Evolutionary conservation across 2,113 vertebrate genomes (phyloP).

Genomic region (Nothocercus nigrocapillus): DNA sequence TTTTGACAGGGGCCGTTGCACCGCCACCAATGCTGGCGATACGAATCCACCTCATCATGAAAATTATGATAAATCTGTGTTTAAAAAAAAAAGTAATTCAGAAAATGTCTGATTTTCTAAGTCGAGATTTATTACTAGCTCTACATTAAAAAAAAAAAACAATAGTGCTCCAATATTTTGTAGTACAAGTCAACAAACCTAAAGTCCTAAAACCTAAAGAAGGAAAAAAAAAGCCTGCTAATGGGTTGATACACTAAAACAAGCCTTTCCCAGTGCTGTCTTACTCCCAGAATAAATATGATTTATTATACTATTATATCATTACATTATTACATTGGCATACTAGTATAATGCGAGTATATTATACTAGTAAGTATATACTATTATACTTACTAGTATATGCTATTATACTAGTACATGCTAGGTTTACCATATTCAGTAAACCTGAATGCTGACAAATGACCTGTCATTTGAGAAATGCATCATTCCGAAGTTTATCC

Average conservation of each 20-base stretch:
- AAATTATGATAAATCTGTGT: conserved; percentile 90
- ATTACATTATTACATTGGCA: no score
- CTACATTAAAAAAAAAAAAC: not conserved
- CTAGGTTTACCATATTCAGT: no score
- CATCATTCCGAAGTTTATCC: not conserved
- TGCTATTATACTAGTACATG: no score
- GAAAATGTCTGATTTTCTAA: not conserved
- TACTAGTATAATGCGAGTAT: no score
- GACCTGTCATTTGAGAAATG: not conserved
- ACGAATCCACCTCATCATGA: conserved; percentile 89
- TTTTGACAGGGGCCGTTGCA: conserved; percentile 89
- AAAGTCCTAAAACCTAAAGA: not conserved
- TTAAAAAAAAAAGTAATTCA: not conserved
- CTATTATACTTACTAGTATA: no score
- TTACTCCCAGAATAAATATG: not conserved
- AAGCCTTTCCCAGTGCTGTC: not conserved
- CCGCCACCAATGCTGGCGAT: conserved; percentile 96
- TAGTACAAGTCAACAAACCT: not conserved
- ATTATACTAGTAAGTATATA: no score
- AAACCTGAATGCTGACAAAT: not conserved
- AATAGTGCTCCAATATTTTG: not conserved
- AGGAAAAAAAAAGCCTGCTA: not conserved
- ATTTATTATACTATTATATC: not conserved
- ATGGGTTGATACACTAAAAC: not conserved
- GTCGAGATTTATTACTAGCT: not conserved